Base-by-base conservation (phyloP, 2,797 vertebrate species). In the Mastacembelus armatus region DNA sequence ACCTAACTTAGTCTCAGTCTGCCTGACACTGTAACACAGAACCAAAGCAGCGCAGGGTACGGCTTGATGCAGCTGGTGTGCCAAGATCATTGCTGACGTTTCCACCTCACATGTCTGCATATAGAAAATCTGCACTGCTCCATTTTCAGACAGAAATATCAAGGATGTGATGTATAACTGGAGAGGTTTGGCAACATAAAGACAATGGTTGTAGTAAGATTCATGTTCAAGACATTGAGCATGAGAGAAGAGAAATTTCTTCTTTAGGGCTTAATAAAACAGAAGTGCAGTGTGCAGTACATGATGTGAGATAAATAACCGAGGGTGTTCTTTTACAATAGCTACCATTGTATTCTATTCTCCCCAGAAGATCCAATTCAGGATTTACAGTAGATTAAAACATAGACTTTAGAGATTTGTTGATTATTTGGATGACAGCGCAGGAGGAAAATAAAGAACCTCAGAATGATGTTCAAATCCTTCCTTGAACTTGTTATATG, bases 1-100 rank as follows among this genome's bases (percentile, higher is more conserved):
- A n/a, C 18, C 29, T 24, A 38, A 29, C 8, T 4, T 5, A 27
- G 21, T 75, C 65, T 71, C 61, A 66, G 56, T 47, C 10, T 66
- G 52, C 39, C 42, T 74, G 49, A 76, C 51, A 50, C 57, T 50
- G 36, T 69, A 66, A 66, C 47, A 32, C 4, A 5, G 16, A 44
- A 36, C 21, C 36, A 7, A 50, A 43, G 12, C 0, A 3, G 30
- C 29, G 36, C n/a, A 21, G 62, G 15, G 2, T 9, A 40, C n/a
- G 26, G 24, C 43, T n/a, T 38, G 9, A n/a, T 19, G 4, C 47
- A 49, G 12, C 16, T 36, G 10, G 12, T 10, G 26, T 36, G 10
- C 7, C 26, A 24, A 49, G 6, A 35, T 18, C 4, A 18, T 14
- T 12, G 5, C 8, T 55, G 24, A 44, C 27, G 35, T 2, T 35